A percentile compares a stretch with the other conserved stretches of the same genome.
These are phyloP conservation scores for Rhadinocentrus ornatus DNA, from an alignment of 2,797 vertebrate genomes.

Conservation along the genomic window DNA sequence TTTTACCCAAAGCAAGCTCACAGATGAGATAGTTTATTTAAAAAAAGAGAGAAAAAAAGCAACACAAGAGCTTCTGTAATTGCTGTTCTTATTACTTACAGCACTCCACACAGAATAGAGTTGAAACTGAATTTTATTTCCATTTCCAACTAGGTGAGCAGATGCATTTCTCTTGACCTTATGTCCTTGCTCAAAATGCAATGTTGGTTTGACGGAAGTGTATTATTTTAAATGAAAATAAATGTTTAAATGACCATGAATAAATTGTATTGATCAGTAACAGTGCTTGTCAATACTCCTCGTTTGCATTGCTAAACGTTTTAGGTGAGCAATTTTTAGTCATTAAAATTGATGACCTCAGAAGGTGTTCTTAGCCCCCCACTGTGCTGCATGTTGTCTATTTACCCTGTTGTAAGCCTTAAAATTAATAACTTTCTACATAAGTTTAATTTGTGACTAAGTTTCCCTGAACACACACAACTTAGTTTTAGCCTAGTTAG, in stretches of 20 bases:
- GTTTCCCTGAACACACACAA: constrained; percentile 1
- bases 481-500: background rate
- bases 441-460: constrained; percentile 10
- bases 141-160: background rate
- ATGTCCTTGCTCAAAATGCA: background rate
- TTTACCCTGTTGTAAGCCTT: background rate
- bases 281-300: background rate
- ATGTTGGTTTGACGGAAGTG: background rate
- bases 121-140: constrained; percentile 1
- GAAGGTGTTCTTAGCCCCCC: background rate
- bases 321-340: background rate
- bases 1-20: constrained; percentile 11
- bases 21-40: constrained; percentile 13
- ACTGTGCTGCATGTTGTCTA: background rate
- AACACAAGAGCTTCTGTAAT: constrained; percentile 2
- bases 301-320: background rate
- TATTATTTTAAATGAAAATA: too few species aligned
- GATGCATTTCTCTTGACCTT: background rate
- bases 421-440: background rate
- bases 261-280: background rate
- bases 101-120: background rate
- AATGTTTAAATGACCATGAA: constrained; percentile 1
- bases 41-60: constrained; percentile 14
- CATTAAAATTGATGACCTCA: background rate
- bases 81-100: background rate